Percentiles rank a stretch among this genome's conserved stretches.
These are phyloP conservation scores for Dusona sp. DNA, from an alignment of 2,888 invertebrate genomes.

Conservation along the genomic window DNA sequence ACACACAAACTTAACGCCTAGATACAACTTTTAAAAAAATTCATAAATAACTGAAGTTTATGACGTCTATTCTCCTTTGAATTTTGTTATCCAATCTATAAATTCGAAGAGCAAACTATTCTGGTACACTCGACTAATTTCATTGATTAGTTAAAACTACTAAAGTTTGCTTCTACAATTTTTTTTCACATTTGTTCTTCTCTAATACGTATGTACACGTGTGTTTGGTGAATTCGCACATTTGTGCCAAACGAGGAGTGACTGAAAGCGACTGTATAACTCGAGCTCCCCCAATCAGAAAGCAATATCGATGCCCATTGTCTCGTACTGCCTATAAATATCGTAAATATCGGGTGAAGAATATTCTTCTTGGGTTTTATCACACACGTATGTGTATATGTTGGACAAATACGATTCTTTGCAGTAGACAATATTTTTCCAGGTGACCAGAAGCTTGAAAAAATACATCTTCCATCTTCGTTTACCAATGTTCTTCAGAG, in stretches of 20 bases:
- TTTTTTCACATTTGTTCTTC: background rate
- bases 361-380: constrained; percentile 54
- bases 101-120: background rate
- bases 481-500: background rate
- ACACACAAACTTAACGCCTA: background rate
- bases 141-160: background rate
- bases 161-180: background rate
- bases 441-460: constrained; percentile 29
- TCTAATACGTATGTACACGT: background rate
- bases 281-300: constrained; percentile 81
- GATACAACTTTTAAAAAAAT: background rate
- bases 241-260: constrained; percentile 4
- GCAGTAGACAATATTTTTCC: constrained; percentile 38
- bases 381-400: constrained; percentile 16
- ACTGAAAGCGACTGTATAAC: background rate
- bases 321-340: constrained; percentile 83
- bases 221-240: background rate
- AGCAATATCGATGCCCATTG: constrained; percentile 85
- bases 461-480: background rate
- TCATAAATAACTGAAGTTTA: background rate
- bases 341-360: constrained; percentile 78
- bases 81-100: background rate
- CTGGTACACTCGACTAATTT: background rate
- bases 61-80: background rate
- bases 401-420: constrained; percentile 13